phyloP scores from a whole-genome alignment of 1,140 invertebrate genomes.

The Tetramorium parvispinum region DNA sequence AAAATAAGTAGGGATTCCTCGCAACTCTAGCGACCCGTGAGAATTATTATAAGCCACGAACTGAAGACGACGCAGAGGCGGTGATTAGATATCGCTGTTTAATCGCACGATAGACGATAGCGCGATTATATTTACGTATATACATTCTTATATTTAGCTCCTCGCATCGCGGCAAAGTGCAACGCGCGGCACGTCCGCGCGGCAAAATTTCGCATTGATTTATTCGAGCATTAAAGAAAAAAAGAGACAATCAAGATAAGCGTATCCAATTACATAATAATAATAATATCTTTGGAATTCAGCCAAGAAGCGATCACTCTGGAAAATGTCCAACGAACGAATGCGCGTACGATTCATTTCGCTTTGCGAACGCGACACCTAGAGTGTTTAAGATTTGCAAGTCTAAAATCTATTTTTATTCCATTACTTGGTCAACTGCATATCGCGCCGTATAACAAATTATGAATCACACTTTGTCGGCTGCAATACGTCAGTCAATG shows the following conservation, averaged over 20 bases:
- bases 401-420: conserved; percentile 3
- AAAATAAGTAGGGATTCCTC: background rate
- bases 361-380: background rate
- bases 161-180: background rate
- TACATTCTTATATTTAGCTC: conserved; percentile 14
- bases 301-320: background rate
- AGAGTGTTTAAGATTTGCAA: conserved; percentile 4
- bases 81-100: conserved; percentile 68
- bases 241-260: background rate
- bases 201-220: conserved; percentile 29
- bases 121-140: conserved; percentile 52
- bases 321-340: conserved; percentile 24
- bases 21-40: too few relatives aligned
- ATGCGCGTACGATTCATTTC: background rate
- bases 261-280: conserved; percentile 28
- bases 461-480: background rate
- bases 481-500: background rate
- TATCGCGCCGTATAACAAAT: background rate
- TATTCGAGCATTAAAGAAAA: background rate
- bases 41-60: conserved; percentile 21
- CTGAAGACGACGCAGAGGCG: background rate
- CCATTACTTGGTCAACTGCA: background rate
- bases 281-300: conserved; percentile 25
- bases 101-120: conserved; percentile 49
- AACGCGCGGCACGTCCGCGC: background rate